Evolutionary conservation across 2,888 invertebrate genomes (phyloP).

Genomic region (Diloba caeruleocephala): DNA sequence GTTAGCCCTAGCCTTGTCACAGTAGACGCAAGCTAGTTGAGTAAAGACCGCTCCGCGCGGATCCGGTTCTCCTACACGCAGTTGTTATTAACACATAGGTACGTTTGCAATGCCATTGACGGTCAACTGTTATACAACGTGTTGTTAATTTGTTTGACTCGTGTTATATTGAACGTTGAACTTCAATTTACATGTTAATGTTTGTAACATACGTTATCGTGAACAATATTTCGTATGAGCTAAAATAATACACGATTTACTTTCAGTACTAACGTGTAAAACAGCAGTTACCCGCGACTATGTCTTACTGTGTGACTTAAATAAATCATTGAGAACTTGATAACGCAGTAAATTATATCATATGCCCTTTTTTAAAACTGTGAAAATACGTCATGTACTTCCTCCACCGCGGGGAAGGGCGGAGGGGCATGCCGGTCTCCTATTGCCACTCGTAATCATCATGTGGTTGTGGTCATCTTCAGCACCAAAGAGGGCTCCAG

Average conservation of each 20-base stretch:
- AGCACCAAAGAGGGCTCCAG: too few relatives aligned
- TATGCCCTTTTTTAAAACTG: too few relatives aligned
- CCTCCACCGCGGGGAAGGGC: too few relatives aligned
- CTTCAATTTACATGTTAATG: slow-evolving; percentile 22
- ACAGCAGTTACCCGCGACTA: too few relatives aligned
- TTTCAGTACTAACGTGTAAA: too few relatives aligned
- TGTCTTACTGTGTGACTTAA: too few relatives aligned
- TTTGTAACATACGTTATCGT: slow-evolving; percentile 28
- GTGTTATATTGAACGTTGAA: slow-evolving; percentile 26
- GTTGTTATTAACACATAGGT: slow-evolving; percentile 46
- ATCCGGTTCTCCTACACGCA: slow-evolving; percentile 48
- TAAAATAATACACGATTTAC: slow-evolving; percentile 40
- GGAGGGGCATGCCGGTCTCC: too few relatives aligned
- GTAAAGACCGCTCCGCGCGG: slow-evolving; percentile 16
- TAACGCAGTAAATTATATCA: too few relatives aligned
- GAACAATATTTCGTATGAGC: slow-evolving; percentile 17
- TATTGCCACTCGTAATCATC: too few relatives aligned
- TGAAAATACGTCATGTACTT: too few relatives aligned
- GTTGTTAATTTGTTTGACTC: slow-evolving; percentile 26
- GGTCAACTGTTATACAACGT: slow-evolving; percentile 28
- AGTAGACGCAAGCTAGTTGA: slow-evolving; percentile 34
- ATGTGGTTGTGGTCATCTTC: too few relatives aligned
- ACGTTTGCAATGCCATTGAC: slow-evolving; percentile 41
- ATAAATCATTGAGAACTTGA: too few relatives aligned
- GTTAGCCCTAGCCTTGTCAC: slow-evolving; percentile 32